Percentiles rank a stretch among this genome's conserved stretches.
phyloP scores from a whole-genome alignment of 2,888 invertebrate species.

The Clostera curtula region DNA sequence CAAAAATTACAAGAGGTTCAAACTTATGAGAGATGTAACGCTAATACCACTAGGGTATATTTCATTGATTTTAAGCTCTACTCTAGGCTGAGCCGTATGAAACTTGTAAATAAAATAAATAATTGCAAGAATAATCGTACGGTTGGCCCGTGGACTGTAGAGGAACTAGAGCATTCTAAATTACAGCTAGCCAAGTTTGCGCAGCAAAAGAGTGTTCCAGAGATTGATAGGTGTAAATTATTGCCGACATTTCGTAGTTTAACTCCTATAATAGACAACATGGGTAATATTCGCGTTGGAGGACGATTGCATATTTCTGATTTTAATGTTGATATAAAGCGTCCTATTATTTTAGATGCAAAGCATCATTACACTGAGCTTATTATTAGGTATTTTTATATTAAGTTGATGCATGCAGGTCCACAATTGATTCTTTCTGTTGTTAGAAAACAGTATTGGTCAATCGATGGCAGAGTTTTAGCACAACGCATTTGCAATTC shows the following conservation, averaged over 20 bases:
- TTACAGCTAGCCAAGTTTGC: background rate
- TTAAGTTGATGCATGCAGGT: constrained; percentile 3
- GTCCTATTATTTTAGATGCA: background rate
- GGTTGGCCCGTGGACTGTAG: background rate
- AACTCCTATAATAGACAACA: background rate
- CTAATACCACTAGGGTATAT: background rate
- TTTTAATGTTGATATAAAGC: constrained; percentile 1
- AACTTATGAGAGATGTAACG: background rate
- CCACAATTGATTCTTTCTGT: constrained; percentile 3
- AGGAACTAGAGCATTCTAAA: constrained; percentile 1
- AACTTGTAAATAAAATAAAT: background rate
- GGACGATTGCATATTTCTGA: constrained; percentile 1
- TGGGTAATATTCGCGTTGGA: constrained; percentile 1
- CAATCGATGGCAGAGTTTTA: constrained; percentile 1
- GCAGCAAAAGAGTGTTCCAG: background rate
- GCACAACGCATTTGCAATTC: background rate
- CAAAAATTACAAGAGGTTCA: constrained; percentile 2
- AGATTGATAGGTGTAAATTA: background rate
- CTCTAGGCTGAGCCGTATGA: background rate
- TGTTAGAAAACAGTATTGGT: constrained; percentile 3
- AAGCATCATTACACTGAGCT: constrained; percentile 1
- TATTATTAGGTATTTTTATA: constrained; percentile 3
- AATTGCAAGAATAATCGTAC: constrained; percentile 1
- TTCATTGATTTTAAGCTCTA: constrained; percentile 1
- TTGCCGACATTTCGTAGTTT: background rate